Percentiles rank a stretch among this genome's conserved stretches.
Conservation (phyloP, 2,888 invertebrate species). For the Ischnura elegans region DNA sequence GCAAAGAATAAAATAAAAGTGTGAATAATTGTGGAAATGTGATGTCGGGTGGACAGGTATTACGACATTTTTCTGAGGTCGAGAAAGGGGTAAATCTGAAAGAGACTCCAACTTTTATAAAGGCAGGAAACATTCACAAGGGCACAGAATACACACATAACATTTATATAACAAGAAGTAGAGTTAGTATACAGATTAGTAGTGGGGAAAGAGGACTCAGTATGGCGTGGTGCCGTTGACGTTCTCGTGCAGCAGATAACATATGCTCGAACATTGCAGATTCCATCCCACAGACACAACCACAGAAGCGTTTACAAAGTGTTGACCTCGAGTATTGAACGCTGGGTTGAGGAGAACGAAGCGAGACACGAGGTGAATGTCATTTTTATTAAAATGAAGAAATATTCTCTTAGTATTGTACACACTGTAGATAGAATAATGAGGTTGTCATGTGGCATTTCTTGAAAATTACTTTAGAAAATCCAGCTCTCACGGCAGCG, state of each 20-base stretch:
- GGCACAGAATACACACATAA: neutral
- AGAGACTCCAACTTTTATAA: constrained; percentile 15
- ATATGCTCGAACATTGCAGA: neutral
- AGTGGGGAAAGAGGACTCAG: neutral
- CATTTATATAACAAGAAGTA: neutral
- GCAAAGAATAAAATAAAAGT: neutral
- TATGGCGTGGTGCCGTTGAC: neutral
- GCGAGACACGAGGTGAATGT: no score
- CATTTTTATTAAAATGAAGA: no score
- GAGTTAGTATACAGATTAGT: neutral
- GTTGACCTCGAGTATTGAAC: no score
- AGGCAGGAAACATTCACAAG: constrained; percentile 31
- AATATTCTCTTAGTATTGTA: no score
- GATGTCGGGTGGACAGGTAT: neutral
- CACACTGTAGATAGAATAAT: no score
- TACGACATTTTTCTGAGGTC: neutral
- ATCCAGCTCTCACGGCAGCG: no score
- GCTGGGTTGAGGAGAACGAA: no score
- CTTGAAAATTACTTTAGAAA: no score
- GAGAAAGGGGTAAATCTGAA: neutral
- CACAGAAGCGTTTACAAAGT: no score
- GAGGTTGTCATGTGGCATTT: no score
- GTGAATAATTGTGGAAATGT: neutral
- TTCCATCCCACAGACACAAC: no score
- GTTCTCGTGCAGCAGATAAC: neutral